Evolutionary conservation across 2,888 invertebrate species (phyloP).

Genomic region (Drosophila emarginata): DNA sequence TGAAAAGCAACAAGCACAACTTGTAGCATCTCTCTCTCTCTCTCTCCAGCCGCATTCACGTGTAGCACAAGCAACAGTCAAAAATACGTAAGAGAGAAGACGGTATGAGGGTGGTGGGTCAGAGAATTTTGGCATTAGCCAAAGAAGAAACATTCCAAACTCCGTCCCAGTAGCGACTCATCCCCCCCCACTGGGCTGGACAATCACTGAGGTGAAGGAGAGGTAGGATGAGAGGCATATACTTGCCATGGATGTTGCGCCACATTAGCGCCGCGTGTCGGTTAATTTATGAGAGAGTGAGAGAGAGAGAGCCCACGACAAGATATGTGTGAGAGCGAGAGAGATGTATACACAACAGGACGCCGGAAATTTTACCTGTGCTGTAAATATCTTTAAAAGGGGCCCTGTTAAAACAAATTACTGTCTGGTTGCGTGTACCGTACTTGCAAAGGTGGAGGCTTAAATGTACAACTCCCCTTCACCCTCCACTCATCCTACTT

Average conservation of each 20-base stretch:
- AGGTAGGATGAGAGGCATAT: slow-evolving; percentile 14
- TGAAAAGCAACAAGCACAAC: slow-evolving; percentile 66
- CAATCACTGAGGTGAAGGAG: neutral
- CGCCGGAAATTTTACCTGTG: slow-evolving; percentile 22
- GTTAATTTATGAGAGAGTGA: slow-evolving; percentile 72
- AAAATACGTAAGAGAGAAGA: slow-evolving; percentile 33
- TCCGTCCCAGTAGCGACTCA: no score
- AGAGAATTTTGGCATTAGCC: slow-evolving; percentile 14
- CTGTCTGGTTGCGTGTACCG: slow-evolving; percentile 67
- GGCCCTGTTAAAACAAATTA: slow-evolving; percentile 77
- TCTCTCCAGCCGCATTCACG: slow-evolving; percentile 16
- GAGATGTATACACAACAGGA: slow-evolving; percentile 11
- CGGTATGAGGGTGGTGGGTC: neutral
- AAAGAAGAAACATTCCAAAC: slow-evolving; percentile 15
- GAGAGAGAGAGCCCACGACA: slow-evolving; percentile 26
- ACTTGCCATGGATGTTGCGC: slow-evolving; percentile 66
- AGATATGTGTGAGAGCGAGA: slow-evolving; percentile 1
- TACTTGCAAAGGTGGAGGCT: slow-evolving; percentile 27
- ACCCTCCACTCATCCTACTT: no score
- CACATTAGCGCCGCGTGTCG: slow-evolving; percentile 76
- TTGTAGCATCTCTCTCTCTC: slow-evolving; percentile 48
- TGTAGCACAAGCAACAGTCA: slow-evolving; percentile 60
- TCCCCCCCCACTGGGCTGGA: neutral
- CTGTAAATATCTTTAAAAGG: slow-evolving; percentile 76
- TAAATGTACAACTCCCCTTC: neutral